Evolutionary conservation across 2,888 invertebrate species (phyloP).

Genomic region (Poecilus cupreus): DNA sequence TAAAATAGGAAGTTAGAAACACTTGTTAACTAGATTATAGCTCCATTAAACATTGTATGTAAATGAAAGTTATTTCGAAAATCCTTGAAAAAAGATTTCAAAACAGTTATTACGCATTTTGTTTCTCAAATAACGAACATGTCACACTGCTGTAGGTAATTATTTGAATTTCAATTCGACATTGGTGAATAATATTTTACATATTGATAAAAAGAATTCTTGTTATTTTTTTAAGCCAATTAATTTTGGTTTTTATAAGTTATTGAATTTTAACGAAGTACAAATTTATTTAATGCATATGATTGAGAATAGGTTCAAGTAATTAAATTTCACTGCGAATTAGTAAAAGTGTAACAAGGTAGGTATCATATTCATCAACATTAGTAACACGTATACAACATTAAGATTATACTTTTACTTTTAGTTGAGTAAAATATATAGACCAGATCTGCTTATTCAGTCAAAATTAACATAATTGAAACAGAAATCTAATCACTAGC

Average conservation of each 20-base stretch:
- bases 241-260: background rate
- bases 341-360: background rate
- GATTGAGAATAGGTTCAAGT: background rate
- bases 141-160: too few species aligned
- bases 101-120: slow-evolving; percentile 8
- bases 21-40: slow-evolving; percentile 33
- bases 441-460: background rate
- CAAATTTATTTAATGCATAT: background rate
- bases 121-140: background rate
- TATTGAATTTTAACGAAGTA: background rate
- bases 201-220: background rate
- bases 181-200: background rate
- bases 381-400: background rate
- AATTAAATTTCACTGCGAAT: slow-evolving; percentile 1
- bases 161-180: too few species aligned
- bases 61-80: slow-evolving; percentile 31
- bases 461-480: too few species aligned
- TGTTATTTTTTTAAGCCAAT: background rate
- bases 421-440: background rate
- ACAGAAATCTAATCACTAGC: too few species aligned
- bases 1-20: slow-evolving; percentile 16
- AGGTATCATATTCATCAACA: background rate
- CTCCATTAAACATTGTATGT: slow-evolving; percentile 25
- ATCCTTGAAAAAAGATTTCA: slow-evolving; percentile 10
- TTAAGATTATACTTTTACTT: slow-evolving; percentile 3